Conservation (phyloP, 2,888 invertebrate species). For the Brachyptera putata region DNA sequence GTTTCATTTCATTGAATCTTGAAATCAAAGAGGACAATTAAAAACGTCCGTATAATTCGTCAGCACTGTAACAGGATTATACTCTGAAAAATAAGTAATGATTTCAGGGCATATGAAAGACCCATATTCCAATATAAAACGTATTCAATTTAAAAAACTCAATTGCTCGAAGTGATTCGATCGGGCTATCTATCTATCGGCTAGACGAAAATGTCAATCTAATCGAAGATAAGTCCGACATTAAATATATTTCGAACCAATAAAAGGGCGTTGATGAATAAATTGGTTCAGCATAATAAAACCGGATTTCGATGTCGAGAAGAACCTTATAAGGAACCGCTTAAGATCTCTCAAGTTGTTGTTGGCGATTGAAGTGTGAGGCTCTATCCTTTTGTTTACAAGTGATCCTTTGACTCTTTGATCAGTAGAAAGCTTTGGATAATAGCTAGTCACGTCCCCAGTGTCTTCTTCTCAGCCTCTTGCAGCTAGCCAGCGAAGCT, state of each 20-base stretch:
- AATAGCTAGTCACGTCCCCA: background rate
- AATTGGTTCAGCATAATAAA: constrained; percentile 6
- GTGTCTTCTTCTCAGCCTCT: no score
- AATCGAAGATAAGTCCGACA: constrained; percentile 6
- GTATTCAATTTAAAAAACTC: background rate
- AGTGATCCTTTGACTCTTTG: constrained; percentile 2
- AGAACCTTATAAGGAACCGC: constrained; percentile 12
- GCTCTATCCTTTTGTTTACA: constrained; percentile 6
- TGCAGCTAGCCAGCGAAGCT: background rate
- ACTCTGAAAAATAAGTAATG: no score
- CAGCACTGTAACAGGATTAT: no score
- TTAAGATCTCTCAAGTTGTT: constrained; percentile 10
- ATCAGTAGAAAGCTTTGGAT: background rate
- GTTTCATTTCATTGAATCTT: no score
- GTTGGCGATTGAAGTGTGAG: constrained; percentile 5
- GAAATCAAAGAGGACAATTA: no score
- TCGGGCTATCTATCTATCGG: background rate
- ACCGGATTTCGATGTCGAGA: constrained; percentile 3
- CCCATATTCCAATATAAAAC: no score
- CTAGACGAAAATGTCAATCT: background rate
- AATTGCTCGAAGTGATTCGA: background rate
- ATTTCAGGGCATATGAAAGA: no score
- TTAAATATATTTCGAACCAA: constrained; percentile 6
- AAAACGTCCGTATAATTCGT: no score
- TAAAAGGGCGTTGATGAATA: constrained; percentile 20